A percentile compares a stretch with the other conserved stretches of the same genome.
These are phyloP conservation scores for Noctua janthe DNA, from an alignment of 2,888 invertebrate genomes.

Conservation along the genomic window DNA sequence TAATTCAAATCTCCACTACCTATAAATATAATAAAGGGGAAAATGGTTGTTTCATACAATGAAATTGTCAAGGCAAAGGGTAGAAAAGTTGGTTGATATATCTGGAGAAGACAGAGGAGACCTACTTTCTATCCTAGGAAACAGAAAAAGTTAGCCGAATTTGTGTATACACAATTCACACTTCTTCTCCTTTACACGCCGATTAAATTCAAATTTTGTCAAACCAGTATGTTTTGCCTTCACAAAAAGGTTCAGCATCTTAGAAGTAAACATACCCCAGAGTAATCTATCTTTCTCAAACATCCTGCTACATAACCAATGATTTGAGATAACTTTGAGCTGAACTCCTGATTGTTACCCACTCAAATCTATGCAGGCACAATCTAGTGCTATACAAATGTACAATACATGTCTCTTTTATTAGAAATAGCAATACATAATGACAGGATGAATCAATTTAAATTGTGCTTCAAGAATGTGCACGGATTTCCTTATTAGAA, in stretches of 20 bases:
- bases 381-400: neutral
- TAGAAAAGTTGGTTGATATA: neutral
- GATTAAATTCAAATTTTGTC: neutral
- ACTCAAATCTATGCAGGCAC: constrained; percentile 6
- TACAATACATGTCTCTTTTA: constrained; percentile 17
- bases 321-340: neutral
- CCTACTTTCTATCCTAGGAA: neutral
- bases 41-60: neutral
- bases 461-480: constrained; percentile 56
- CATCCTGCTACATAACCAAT: neutral
- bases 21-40: neutral
- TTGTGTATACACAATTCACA: neutral
- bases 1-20: neutral
- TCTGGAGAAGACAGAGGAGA: neutral
- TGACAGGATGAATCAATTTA: constrained; percentile 73
- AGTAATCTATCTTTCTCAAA: neutral
- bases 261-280: neutral
- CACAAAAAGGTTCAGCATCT: neutral
- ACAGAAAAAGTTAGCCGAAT: neutral
- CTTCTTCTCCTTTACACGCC: neutral
- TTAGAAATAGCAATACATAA: constrained; percentile 48
- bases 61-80: neutral
- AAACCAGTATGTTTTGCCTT: neutral
- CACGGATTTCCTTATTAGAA: constrained; percentile 63
- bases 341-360: neutral